Base-by-base conservation (phyloP, 2,888 invertebrate species). In the Willowsia nigromaculata region DNA sequence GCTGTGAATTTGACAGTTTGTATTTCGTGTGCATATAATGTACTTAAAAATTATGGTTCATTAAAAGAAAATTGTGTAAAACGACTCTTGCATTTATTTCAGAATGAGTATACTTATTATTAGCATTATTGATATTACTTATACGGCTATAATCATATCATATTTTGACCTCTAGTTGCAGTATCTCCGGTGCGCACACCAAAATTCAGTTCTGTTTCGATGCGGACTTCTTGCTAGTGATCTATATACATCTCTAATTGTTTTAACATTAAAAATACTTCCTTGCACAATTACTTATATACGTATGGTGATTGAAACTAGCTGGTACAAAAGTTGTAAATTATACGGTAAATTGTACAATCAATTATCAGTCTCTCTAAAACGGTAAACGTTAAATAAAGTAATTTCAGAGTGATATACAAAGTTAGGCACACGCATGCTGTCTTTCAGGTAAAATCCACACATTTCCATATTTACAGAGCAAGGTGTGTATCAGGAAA, bases 361-460 rank as follows among this genome's bases (percentile, higher is more conserved):
- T 13, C 30, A 30, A 3, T 62, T 62, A 62, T 62, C 62, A 62
- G 62, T 62, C 62, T 62, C 62, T 62, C 5, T 15, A 13, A 30
- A 25, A 62, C n/a, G 3, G 62, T 25, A 27, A 15, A 30, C 7
- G 13, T 1, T 13, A 62, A 15, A 1, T 18, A 18, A 7, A 68
- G 15, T 62, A 30, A 62, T 25, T 30, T 30, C 15, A 30, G 30
- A 13, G 5, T 62, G 4, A 62, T 1, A 15, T 5, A 1, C 43
- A 71, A 43, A 71, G 22, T 71, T 43, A 71, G 22, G 33, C 33
- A 33, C 22, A 71, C 40, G 71, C 71, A 71, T 43, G 13, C 40
- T 62, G 83, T 83, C 83, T 15, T 33, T 83, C 83, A 83, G 50
- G 71, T 83, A 83, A 83, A 83, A 83, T 43, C 43, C 43, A 43